Evolutionary conservation across 92 coral and sea anemone species (phyloP), one percentile per base, ranked within the genome.

Genomic region (Epizoanthus scotinus): DNA sequence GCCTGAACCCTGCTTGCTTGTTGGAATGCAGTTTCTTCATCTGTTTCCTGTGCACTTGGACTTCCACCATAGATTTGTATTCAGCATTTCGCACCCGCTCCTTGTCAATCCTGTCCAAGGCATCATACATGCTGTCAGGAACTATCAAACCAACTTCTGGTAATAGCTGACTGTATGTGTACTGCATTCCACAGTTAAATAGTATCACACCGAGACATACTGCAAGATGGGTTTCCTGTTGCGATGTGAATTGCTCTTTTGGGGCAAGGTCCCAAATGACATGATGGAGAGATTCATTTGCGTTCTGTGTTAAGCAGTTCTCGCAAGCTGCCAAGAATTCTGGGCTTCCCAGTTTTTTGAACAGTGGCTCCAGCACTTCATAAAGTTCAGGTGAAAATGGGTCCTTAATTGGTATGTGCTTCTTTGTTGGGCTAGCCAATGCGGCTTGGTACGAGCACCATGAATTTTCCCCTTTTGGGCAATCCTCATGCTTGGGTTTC

Each of bases 291-390:
- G 20, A 54, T 38, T 82, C 81, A 42, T 74, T 88, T 1, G 73
- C 13, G 31, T 88, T 88, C 21, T 88, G 84, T 0, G 88, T 87
- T 1, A 40, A 70, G 52, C 94, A 72, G 28, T 56, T 90, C 52
- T 87, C 89, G 55, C 94, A 84, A 2, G 77, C 91, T 27, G 71
- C 94, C 5, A 90, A 82, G 65, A 90, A 90, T 25, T 84, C 22
- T 56, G 82, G 75, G 63, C 65, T 55, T 8, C 88, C 94, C 24
- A 79, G 18, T 17, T 72, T 73, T 18, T 85, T 73, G n/a, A 89
- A 86, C 9, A 74, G 55, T 24, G 88, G 88, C 17, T 73, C 52
- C 0, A 73, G 6, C 10, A 73, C 27, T n/a, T 34, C 17, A 73
- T 7, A 73, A 2, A 73, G 29, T 0, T 74, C 80, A 21, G 80